Evolutionary conservation across 2,113 vertebrate species (phyloP).

Genomic region (Parus major): DNA sequence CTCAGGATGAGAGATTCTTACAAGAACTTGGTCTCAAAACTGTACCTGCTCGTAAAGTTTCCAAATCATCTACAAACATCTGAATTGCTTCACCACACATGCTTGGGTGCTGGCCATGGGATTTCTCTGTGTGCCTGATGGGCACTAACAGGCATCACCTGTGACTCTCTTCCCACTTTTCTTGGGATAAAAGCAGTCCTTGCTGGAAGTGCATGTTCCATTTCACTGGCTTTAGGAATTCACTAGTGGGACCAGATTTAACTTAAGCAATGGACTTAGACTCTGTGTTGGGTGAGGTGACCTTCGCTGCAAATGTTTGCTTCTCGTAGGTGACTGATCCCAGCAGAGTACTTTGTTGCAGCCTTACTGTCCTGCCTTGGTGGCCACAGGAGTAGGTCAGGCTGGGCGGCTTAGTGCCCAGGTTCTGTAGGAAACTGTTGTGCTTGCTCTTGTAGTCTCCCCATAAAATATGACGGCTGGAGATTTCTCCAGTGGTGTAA

Average conservation of each 20-base stretch:
- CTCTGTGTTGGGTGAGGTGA: not conserved
- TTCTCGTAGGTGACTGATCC: not conserved
- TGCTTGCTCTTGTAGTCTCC: not conserved
- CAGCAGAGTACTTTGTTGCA: rapidly evolving
- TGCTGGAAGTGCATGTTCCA: not conserved
- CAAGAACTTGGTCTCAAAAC: not conserved
- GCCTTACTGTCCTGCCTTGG: not conserved
- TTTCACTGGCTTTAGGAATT: not conserved
- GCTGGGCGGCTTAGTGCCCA: not conserved
- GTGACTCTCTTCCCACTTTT: not conserved
- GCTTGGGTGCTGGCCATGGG: rapidly evolving
- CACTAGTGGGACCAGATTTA: not conserved
- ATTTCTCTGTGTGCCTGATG: rapidly evolving
- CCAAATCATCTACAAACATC: not conserved
- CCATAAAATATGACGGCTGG: not conserved
- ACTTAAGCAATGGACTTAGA: not conserved
- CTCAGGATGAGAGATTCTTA: not conserved
- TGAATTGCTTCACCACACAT: not conserved
- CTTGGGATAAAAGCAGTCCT: not conserved
- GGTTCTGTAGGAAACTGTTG: not conserved
- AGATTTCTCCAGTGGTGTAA: not conserved
- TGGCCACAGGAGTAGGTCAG: not conserved
- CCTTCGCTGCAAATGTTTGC: not conserved
- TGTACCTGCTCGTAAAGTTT: not conserved
- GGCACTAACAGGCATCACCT: not conserved